phyloP scores from a whole-genome alignment of 1,140 invertebrate species.

The Theocolax elegans region DNA sequence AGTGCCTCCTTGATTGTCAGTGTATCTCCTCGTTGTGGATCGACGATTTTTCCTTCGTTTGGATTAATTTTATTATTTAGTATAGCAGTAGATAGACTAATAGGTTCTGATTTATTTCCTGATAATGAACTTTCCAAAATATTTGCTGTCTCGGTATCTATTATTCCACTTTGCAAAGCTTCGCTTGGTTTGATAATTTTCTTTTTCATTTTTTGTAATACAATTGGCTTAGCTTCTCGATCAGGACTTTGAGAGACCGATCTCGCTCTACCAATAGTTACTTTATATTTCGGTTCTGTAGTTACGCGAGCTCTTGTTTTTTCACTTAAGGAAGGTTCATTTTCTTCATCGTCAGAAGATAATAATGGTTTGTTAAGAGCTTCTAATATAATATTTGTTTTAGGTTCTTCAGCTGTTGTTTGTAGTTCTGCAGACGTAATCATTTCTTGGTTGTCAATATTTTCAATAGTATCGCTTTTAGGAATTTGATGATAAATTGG shows the following conservation, averaged over 20 bases:
- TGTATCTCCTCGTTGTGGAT: slow-evolving; percentile 82
- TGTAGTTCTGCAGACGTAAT: not conserved
- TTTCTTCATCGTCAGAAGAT: slow-evolving; percentile 18
- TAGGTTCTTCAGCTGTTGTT: too few species aligned
- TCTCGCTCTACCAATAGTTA: slow-evolving; percentile 72
- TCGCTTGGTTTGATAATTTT: slow-evolving; percentile 78
- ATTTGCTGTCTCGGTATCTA: slow-evolving; percentile 79
- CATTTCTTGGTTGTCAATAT: not conserved
- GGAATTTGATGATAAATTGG: not conserved
- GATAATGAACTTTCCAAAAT: slow-evolving; percentile 72
- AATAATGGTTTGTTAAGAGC: not conserved
- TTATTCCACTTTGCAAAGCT: slow-evolving; percentile 78
- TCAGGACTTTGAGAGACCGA: slow-evolving; percentile 67
- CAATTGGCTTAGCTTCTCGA: slow-evolving; percentile 74
- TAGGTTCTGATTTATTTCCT: not conserved
- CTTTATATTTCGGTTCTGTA: slow-evolving; percentile 77
- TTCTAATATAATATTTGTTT: not conserved
- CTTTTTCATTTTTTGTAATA: slow-evolving; percentile 83
- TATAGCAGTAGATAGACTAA: slow-evolving; percentile 79
- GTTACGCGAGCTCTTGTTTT: slow-evolving; percentile 71
- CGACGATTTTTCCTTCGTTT: slow-evolving; percentile 81
- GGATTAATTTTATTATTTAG: slow-evolving; percentile 80
- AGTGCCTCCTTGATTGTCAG: slow-evolving; percentile 87
- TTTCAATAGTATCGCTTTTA: not conserved
- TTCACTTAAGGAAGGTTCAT: slow-evolving; percentile 68